These are phyloP conservation scores for Tachysurus fulvidraco DNA, from an alignment of 2,113 vertebrate species.

Conservation along the genomic window DNA sequence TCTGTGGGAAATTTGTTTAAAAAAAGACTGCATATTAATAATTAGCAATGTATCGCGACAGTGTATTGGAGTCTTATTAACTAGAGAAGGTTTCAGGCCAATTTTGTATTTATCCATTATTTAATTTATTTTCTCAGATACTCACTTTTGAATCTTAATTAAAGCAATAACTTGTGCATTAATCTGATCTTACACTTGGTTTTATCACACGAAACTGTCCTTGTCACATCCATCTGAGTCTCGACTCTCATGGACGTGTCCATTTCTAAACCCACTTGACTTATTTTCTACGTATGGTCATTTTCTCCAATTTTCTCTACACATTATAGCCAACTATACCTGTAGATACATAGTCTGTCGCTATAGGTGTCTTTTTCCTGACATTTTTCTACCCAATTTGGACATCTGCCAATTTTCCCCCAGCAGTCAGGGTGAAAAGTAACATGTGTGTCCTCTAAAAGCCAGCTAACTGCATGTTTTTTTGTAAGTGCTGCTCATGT, in stretches of 20 bases:
- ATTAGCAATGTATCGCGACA: background rate
- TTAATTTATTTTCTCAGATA: background rate
- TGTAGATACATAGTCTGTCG: background rate
- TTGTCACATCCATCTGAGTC: background rate
- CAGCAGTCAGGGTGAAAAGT: background rate
- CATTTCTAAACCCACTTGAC: background rate
- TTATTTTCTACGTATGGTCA: background rate
- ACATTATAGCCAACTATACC: background rate
- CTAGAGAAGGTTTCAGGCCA: background rate
- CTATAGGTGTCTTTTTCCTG: background rate
- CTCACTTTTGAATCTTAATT: background rate
- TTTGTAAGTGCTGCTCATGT: background rate
- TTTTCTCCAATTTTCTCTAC: background rate
- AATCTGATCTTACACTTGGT: background rate
- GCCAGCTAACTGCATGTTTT: background rate
- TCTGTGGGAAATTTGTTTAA: background rate
- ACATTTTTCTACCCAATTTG: background rate
- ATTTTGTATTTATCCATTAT: slow-evolving; percentile 1
- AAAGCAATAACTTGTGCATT: background rate
- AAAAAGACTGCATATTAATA: background rate
- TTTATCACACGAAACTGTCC: background rate
- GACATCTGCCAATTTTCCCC: background rate
- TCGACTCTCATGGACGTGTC: background rate
- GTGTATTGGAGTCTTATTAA: background rate
- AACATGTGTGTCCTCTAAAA: background rate